Evolutionary conservation across 2,797 vertebrate species (phyloP).

Genomic region (Heterohyrax brucei): DNA sequence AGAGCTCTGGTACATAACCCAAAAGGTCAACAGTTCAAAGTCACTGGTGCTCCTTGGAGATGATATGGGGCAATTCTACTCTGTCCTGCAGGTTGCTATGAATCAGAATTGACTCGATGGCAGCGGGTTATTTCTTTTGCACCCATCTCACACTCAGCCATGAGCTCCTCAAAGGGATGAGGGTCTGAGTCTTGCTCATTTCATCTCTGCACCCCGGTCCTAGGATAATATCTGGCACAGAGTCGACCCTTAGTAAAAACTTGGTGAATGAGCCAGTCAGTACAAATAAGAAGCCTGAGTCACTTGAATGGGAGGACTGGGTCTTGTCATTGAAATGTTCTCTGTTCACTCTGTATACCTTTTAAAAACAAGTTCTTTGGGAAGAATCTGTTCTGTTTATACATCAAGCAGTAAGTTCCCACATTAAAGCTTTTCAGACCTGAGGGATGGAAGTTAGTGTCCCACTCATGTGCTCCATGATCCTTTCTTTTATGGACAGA

Average conservation of each 20-base stretch:
- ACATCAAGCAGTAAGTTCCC: conserved; percentile 39
- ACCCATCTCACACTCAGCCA: fast-evolving
- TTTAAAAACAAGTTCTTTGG: background rate
- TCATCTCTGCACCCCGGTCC: background rate
- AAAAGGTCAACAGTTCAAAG: no score
- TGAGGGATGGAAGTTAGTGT: background rate
- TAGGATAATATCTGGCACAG: fast-evolving
- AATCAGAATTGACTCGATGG: no score
- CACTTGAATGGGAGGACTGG: background rate
- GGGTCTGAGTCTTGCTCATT: background rate
- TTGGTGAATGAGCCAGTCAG: no score
- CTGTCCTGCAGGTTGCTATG: no score
- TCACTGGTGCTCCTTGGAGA: no score
- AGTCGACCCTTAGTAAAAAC: background rate
- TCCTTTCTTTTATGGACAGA: background rate
- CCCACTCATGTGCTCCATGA: fast-evolving
- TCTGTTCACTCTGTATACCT: background rate
- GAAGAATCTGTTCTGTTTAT: background rate
- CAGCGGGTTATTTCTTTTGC: background rate
- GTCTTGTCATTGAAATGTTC: background rate
- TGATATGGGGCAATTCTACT: no score
- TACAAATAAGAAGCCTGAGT: background rate
- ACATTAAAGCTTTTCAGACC: background rate
- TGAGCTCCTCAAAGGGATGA: background rate
- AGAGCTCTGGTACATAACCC: no score